Percentiles rank a stretch among this genome's conserved stretches.
Conservation (phyloP, 2,888 invertebrate genomes). For the Ethmia dodecea region DNA sequence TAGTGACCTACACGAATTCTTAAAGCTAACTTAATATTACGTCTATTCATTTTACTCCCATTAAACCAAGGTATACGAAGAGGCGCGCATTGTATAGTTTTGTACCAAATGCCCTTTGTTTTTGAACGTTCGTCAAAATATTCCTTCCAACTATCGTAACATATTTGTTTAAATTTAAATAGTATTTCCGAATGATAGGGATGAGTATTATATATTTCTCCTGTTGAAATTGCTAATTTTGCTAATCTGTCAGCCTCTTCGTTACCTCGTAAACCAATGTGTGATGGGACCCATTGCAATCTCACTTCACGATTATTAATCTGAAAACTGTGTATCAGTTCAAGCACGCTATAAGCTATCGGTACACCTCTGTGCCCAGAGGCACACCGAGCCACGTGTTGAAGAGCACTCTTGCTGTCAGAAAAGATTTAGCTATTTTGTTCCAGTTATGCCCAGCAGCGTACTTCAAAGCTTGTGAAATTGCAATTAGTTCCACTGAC, state of each 20-base stretch:
- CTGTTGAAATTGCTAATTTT: conserved; percentile 3
- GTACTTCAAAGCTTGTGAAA: neutral
- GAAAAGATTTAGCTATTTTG: neutral
- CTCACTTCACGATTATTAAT: neutral
- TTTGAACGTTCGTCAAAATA: conserved; percentile 8
- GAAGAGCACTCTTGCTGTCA: neutral
- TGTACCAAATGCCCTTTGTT: no score
- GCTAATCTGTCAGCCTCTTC: conserved; percentile 7
- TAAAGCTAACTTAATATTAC: neutral
- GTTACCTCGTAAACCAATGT: conserved; percentile 7
- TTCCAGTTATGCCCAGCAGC: neutral
- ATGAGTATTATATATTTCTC: neutral
- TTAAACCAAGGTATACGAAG: neutral
- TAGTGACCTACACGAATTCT: neutral
- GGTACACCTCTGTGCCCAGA: conserved; percentile 9
- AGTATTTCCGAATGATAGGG: neutral
- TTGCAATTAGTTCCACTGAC: conserved; percentile 1
- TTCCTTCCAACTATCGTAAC: conserved; percentile 4
- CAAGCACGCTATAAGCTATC: conserved; percentile 5
- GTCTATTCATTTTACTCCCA: neutral
- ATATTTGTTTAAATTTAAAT: neutral
- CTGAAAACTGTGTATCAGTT: neutral
- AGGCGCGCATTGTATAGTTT: neutral
- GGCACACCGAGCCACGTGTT: conserved; percentile 8
- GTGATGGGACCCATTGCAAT: conserved; percentile 12